Conservation (phyloP, 2,113 vertebrate species). For the Xyrauchen texanus region DNA sequence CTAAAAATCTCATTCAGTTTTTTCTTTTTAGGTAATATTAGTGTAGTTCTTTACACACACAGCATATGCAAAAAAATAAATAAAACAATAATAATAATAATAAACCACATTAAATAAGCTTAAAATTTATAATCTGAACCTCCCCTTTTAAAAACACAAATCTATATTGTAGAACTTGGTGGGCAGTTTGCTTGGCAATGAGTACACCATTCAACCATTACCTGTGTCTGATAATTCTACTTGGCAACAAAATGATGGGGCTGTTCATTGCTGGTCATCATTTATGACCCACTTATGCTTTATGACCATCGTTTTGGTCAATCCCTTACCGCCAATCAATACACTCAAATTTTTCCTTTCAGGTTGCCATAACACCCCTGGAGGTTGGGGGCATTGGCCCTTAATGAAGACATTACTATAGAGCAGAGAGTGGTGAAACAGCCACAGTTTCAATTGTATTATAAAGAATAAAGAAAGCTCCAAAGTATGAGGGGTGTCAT, state of each 20-base stretch:
- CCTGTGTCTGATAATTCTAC: too few relatives aligned
- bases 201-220: not conserved
- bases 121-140: too few relatives aligned
- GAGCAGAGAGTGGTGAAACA: conserved; percentile 52
- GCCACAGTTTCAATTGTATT: conserved; percentile 63
- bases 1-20: too few relatives aligned
- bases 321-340: too few relatives aligned
- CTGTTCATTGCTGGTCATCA: too few relatives aligned
- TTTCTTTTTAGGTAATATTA: too few relatives aligned
- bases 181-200: not conserved
- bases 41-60: not conserved
- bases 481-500: conserved; percentile 47
- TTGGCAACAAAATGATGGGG: too few relatives aligned
- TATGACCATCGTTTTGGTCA: too few relatives aligned
- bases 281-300: too few relatives aligned
- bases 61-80: not conserved
- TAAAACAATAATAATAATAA: not conserved
- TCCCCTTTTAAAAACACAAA: not conserved
- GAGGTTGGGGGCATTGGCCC: too few relatives aligned
- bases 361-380: too few relatives aligned
- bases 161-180: not conserved
- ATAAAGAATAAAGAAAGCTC: conserved; percentile 57
- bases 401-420: conserved; percentile 11
- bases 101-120: conserved; percentile 27
- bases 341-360: too few relatives aligned